Base-by-base conservation (phyloP, 2,797 vertebrate species). In the Sphenodon punctatus region DNA sequence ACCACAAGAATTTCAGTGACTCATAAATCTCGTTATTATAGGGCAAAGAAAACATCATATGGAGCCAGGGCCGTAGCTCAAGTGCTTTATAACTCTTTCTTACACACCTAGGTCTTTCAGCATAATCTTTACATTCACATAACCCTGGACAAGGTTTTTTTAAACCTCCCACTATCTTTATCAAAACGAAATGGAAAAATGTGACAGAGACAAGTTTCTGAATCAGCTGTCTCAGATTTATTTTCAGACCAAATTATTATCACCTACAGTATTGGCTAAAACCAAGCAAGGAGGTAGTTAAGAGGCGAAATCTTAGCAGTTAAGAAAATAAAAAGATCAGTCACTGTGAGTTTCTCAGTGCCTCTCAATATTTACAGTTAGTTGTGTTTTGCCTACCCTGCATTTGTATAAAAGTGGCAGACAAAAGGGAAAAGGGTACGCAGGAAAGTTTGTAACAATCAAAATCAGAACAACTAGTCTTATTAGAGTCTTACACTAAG, bases 11-110 rank as follows among this genome's bases (percentile, higher is more conserved):
- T 73, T 74, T 55, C 67, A 78, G 71, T 79, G 84, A 92, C 80
- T 83, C 86, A 60, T 65, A 91, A 80, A 74, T 82, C 74, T 75
- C 83, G 66, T 87, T 88, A 78, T 87, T 84, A 88, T 78, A 74
- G 85, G 90, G 58, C 66, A 59, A 78, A 81, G 67, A 71, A 88
- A 83, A 69, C 45, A 84, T 38, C 80, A 82, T 7, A 2, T 32
- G 63, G 61, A 78, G 38, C 11, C 30, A 53, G 45, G 51, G n/a
- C 25, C n/a, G 25, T 25, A 32, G 8, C n/a, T 79, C 59, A 58
- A 80, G 23, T 23, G 45, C 70, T 80, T 64, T 32, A 64, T 14
- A n/a, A 70, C 59, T 3, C 49, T 71, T 82, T 78, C 56, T 43
- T 27, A 78, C 46, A 30, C 23, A n/a, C n/a, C n/a, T n/a, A n/a